Percentiles rank a stretch among this genome's conserved stretches.
phyloP scores from a whole-genome alignment of 2,113 vertebrate species.

The Heliornis fulica region DNA sequence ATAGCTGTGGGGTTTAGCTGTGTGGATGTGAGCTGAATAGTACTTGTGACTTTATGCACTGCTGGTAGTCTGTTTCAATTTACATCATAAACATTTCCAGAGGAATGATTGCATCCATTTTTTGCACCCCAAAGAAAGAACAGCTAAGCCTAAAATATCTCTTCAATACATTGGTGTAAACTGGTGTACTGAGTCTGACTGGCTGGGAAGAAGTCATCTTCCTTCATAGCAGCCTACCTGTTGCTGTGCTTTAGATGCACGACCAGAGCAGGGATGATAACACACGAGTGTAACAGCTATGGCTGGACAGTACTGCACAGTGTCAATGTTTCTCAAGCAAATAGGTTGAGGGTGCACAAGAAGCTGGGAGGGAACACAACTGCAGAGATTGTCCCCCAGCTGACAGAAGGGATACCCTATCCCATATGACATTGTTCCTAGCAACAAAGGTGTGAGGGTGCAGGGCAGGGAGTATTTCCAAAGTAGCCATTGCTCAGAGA shows the following conservation, averaged over 20 bases:
- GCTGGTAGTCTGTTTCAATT: neutral
- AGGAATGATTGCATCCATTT: neutral
- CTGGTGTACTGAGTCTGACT: neutral
- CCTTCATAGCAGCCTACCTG: fast-evolving
- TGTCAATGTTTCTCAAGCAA: fast-evolving
- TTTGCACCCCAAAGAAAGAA: neutral
- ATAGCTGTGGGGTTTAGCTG: neutral
- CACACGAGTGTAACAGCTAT: neutral
- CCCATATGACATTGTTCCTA: fast-evolving
- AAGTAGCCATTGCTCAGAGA: neutral
- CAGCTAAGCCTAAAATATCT: neutral
- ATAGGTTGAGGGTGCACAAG: neutral
- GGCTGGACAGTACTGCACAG: neutral
- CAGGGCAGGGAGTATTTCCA: neutral
- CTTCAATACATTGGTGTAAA: neutral
- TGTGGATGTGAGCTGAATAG: neutral
- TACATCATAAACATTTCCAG: neutral
- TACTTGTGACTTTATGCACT: neutral
- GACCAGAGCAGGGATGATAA: neutral
- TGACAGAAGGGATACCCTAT: neutral
- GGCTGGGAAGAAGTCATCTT: neutral
- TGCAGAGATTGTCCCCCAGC: neutral
- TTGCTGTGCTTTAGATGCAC: neutral
- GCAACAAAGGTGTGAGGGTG: fast-evolving
- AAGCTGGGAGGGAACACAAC: neutral